These are phyloP conservation scores for Erebia palarica DNA, from an alignment of 2,888 invertebrate species.

Conservation along the genomic window DNA sequence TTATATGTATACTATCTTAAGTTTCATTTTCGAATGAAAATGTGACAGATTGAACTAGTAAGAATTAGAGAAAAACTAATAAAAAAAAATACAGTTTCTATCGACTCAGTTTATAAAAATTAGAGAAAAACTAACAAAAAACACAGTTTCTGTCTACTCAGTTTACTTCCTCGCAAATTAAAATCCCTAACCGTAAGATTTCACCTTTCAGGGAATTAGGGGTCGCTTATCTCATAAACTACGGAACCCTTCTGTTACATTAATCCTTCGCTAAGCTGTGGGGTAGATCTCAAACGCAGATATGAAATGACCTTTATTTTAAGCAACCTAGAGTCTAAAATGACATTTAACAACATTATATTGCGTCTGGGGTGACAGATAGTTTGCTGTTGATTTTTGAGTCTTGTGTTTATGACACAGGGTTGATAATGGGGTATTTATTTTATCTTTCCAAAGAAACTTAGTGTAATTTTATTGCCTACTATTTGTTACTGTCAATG, in stretches of 20 bases:
- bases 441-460: neutral
- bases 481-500: constrained; percentile 27
- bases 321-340: constrained; percentile 4
- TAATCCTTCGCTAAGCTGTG: constrained; percentile 35
- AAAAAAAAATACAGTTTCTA: no score
- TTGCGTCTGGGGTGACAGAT: constrained; percentile 20
- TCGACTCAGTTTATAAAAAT: no score
- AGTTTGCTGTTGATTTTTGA: constrained; percentile 12
- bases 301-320: constrained; percentile 24
- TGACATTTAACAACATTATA: constrained; percentile 1
- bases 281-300: constrained; percentile 30
- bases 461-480: constrained; percentile 20
- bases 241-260: constrained; percentile 38
- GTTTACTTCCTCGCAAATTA: neutral
- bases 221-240: constrained; percentile 34
- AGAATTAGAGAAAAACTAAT: no score
- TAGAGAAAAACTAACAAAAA: no score
- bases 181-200: constrained; percentile 17
- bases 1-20: no score
- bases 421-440: neutral
- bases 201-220: constrained; percentile 24
- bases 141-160: neutral
- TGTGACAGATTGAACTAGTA: no score
- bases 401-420: neutral
- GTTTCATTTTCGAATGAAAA: no score